These are phyloP conservation scores for Gnatocerus cornutus DNA, from an alignment of 2,888 invertebrate species.

Conservation along the genomic window DNA sequence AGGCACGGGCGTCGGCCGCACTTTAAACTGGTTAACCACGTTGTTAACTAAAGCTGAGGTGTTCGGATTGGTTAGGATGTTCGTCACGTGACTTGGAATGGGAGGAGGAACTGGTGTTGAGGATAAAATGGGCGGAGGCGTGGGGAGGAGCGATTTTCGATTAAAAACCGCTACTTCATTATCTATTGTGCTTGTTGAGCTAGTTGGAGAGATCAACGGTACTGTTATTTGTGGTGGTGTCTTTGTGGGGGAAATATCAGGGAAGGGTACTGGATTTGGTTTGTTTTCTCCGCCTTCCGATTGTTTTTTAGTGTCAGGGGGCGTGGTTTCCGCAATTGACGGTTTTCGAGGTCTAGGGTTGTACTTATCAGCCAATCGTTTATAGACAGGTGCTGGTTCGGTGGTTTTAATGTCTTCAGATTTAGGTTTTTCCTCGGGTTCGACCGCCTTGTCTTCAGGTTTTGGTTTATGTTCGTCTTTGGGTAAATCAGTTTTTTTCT, in stretches of 20 bases:
- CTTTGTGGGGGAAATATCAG: neutral
- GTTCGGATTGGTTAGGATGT: constrained; percentile 51
- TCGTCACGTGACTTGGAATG: constrained; percentile 26
- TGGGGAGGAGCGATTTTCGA: constrained; percentile 28
- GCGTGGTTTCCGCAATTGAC: constrained; percentile 50
- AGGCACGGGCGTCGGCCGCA: constrained; percentile 10
- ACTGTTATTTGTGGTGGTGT: constrained; percentile 37
- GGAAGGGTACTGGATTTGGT: constrained; percentile 45
- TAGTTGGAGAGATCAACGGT: constrained; percentile 32
- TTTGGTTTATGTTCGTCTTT: constrained; percentile 3
- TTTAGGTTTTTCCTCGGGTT: constrained; percentile 25
- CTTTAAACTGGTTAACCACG: constrained; percentile 53
- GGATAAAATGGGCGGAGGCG: constrained; percentile 14
- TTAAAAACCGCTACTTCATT: constrained; percentile 33
- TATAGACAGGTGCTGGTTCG: constrained; percentile 48
- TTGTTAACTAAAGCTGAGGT: constrained; percentile 52
- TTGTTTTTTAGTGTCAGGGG: constrained; percentile 13
- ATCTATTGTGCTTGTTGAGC: constrained; percentile 15
- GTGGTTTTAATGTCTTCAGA: constrained; percentile 13
- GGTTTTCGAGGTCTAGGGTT: constrained; percentile 69
- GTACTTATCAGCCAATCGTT: constrained; percentile 71
- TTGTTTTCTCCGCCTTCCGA: constrained; percentile 59
- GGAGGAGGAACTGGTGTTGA: neutral
- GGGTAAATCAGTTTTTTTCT: neutral
- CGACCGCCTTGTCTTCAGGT: neutral